Percentiles rank a stretch among this genome's conserved stretches.
Evolutionary conservation across 2,888 invertebrate genomes (phyloP).

Genomic region (Oxystoma pomonae): DNA sequence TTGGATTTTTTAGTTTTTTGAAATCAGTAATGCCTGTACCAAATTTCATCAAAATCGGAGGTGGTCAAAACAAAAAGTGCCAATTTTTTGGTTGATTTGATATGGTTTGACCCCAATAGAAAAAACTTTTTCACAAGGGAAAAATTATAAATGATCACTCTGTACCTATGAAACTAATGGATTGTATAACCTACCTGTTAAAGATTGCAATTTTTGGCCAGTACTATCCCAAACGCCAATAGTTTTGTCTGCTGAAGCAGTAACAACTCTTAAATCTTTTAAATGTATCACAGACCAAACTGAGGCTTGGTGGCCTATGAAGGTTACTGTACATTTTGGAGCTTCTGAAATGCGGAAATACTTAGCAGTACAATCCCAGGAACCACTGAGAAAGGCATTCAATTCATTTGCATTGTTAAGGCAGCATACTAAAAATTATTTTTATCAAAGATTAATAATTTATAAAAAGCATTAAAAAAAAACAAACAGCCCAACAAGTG

Average conservation of each 20-base stretch:
- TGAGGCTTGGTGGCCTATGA: slow-evolving; percentile 74
- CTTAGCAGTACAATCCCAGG: slow-evolving; percentile 89
- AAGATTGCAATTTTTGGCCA: slow-evolving; percentile 61
- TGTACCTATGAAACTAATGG: too few species aligned
- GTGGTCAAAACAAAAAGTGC: too few species aligned
- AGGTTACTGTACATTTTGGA: slow-evolving; percentile 50
- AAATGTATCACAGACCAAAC: slow-evolving; percentile 76
- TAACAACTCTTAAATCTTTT: slow-evolving; percentile 59
- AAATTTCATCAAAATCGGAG: too few species aligned
- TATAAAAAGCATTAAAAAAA: background rate
- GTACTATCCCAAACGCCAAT: slow-evolving; percentile 77
- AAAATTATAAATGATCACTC: too few species aligned
- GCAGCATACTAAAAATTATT: slow-evolving; percentile 49
- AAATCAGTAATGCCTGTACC: too few species aligned
- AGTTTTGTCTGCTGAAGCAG: slow-evolving; percentile 90
- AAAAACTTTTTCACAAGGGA: too few species aligned
- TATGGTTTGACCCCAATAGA: too few species aligned
- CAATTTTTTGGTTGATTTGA: too few species aligned
- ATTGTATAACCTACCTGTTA: slow-evolving; percentile 56
- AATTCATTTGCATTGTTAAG: slow-evolving; percentile 48
- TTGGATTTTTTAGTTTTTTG: too few species aligned
- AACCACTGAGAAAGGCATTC: slow-evolving; percentile 72
- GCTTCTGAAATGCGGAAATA: slow-evolving; percentile 68
- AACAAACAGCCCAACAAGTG: slow-evolving; percentile 1
- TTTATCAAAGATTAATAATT: slow-evolving; percentile 4